phyloP scores from a whole-genome alignment of 2,797 vertebrate genomes.

The Ctenopoma multispine region DNA sequence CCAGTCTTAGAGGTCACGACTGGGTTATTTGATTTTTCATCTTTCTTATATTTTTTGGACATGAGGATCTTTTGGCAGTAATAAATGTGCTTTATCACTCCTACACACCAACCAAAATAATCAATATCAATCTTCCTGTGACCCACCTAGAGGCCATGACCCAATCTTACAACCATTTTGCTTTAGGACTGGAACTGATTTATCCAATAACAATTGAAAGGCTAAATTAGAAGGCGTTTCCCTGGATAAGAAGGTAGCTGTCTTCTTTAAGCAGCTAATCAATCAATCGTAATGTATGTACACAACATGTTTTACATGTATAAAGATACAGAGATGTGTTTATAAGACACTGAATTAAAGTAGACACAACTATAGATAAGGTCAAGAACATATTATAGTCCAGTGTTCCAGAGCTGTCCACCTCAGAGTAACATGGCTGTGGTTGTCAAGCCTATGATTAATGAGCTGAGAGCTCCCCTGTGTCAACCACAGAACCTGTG shows the following conservation, averaged over 20 bases:
- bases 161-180: slow-evolving; percentile 44
- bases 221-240: slow-evolving; percentile 51
- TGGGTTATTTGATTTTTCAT: neutral
- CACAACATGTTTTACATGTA: neutral
- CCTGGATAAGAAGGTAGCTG: slow-evolving; percentile 32
- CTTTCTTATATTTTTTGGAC: neutral
- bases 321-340: neutral
- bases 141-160: slow-evolving; percentile 33
- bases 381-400: slow-evolving; percentile 68
- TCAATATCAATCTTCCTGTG: slow-evolving; percentile 47
- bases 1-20: neutral
- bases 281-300: slow-evolving; percentile 33
- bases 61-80: neutral
- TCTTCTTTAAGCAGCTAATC: slow-evolving; percentile 51
- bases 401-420: slow-evolving; percentile 58
- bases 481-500: slow-evolving; percentile 61
- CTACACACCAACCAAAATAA: slow-evolving; percentile 24
- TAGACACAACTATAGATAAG: slow-evolving; percentile 33
- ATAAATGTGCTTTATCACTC: neutral
- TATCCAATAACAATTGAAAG: slow-evolving; percentile 50
- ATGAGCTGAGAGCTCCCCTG: slow-evolving; percentile 68
- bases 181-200: slow-evolving; percentile 59
- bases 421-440: slow-evolving; percentile 51
- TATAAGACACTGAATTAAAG: neutral
- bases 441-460: slow-evolving; percentile 77